Evolutionary conservation across 2,113 vertebrate species (phyloP).

Genomic region (Zootoca vivipara): DNA sequence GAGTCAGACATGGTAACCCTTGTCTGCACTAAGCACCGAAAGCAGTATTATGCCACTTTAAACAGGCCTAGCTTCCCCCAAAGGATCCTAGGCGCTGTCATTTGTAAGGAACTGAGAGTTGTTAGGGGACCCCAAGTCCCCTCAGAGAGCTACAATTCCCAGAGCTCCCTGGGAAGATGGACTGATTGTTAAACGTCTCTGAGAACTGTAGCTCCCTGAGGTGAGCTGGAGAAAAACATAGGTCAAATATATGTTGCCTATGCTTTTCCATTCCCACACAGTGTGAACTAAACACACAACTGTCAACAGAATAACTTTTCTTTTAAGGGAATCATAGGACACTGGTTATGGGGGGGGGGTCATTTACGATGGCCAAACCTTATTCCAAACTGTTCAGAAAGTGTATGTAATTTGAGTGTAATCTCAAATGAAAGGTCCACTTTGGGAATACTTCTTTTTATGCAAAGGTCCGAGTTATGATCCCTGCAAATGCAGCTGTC

Average conservation of each 20-base stretch:
- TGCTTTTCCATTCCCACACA: too few relatives aligned
- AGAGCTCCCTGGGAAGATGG: too few relatives aligned
- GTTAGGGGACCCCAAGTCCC: too few relatives aligned
- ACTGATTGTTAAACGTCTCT: too few relatives aligned
- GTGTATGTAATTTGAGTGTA: background rate
- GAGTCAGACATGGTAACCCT: background rate
- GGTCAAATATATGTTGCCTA: too few relatives aligned
- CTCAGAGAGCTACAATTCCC: too few relatives aligned
- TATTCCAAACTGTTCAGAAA: slow-evolving; percentile 8
- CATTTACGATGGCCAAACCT: background rate
- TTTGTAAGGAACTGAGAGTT: too few relatives aligned
- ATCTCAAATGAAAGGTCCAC: background rate
- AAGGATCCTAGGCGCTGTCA: too few relatives aligned
- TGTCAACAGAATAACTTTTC: background rate
- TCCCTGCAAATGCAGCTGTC: slow-evolving; percentile 2
- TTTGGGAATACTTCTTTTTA: background rate
- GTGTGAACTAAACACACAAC: background rate
- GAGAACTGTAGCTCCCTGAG: too few relatives aligned
- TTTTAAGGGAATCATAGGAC: background rate
- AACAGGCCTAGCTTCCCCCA: too few relatives aligned
- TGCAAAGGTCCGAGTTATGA: background rate
- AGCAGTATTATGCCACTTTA: too few relatives aligned
- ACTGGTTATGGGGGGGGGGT: too few relatives aligned
- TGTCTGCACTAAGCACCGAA: background rate
- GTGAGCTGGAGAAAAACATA: background rate